A percentile compares a stretch with the other conserved stretches of the same genome.
phyloP scores from a whole-genome alignment of 2,888 invertebrate genomes.

The Liposcelis brunnea region DNA sequence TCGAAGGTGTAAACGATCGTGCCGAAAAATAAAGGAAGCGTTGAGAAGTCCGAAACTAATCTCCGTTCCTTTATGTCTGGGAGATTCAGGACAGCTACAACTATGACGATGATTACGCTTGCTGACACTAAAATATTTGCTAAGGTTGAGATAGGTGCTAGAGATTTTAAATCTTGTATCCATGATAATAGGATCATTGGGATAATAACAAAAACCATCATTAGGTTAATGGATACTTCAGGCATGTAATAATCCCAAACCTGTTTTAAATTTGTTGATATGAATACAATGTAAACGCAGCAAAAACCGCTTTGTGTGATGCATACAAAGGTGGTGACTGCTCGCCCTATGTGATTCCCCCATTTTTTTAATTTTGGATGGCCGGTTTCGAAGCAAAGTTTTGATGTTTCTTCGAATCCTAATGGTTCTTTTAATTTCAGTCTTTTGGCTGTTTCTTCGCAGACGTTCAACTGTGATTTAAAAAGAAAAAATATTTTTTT shows the following conservation, averaged over 20 bases:
- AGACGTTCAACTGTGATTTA: slow-evolving; percentile 49
- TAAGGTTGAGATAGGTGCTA: slow-evolving; percentile 59
- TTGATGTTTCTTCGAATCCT: slow-evolving; percentile 67
- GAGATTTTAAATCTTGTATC: slow-evolving; percentile 55
- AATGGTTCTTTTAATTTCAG: slow-evolving; percentile 37
- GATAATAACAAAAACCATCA: slow-evolving; percentile 54
- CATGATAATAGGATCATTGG: slow-evolving; percentile 57
- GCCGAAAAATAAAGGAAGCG: slow-evolving; percentile 80
- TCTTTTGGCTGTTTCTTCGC: slow-evolving; percentile 43
- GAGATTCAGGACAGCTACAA: slow-evolving; percentile 54
- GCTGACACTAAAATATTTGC: slow-evolving; percentile 61
- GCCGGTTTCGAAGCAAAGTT: slow-evolving; percentile 59
- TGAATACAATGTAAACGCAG: slow-evolving; percentile 91
- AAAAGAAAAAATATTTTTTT: slow-evolving; percentile 17
- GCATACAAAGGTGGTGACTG: slow-evolving; percentile 72
- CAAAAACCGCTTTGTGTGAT: slow-evolving; percentile 97
- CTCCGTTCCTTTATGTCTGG: slow-evolving; percentile 41
- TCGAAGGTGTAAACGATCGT: slow-evolving; percentile 94
- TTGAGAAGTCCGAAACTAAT: slow-evolving; percentile 34
- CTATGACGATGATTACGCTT: slow-evolving; percentile 59
- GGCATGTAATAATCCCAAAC: slow-evolving; percentile 48
- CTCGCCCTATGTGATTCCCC: slow-evolving; percentile 42
- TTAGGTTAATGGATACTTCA: slow-evolving; percentile 43
- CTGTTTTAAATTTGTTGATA: slow-evolving; percentile 68
- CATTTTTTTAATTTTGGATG: slow-evolving; percentile 41